Percentiles rank a stretch among this genome's conserved stretches.
Evolutionary conservation across 2,797 vertebrate species (phyloP).

Genomic region (Semotilus atromaculatus): DNA sequence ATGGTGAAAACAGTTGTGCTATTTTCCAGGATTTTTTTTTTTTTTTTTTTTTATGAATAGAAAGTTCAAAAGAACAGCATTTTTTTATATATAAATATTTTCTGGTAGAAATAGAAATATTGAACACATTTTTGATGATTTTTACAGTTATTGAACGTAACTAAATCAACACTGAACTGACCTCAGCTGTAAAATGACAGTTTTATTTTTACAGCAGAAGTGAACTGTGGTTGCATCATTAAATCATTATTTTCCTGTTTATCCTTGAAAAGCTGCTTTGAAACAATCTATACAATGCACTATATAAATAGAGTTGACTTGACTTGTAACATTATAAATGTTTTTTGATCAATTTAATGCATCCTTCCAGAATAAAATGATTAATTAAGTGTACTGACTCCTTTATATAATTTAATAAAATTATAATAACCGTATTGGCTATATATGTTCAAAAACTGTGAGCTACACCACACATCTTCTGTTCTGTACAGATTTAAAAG

Average conservation of each 20-base stretch:
- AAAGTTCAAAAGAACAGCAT: too few relatives aligned
- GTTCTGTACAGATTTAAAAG: conserved; percentile 26
- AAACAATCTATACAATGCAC: not conserved
- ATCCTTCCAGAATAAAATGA: not conserved
- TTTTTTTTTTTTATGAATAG: too few relatives aligned
- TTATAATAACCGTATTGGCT: not conserved
- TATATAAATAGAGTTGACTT: not conserved
- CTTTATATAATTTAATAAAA: not conserved
- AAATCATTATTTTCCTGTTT: not conserved
- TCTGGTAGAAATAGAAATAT: too few relatives aligned
- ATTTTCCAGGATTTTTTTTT: too few relatives aligned
- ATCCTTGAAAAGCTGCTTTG: not conserved
- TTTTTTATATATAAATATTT: too few relatives aligned
- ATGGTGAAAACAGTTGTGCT: not conserved
- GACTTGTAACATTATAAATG: not conserved
- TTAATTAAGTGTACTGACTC: not conserved
- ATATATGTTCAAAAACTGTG: not conserved
- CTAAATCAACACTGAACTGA: not conserved
- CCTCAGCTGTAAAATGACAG: not conserved
- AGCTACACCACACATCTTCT: conserved; percentile 17
- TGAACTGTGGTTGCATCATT: not conserved
- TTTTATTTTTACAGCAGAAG: not conserved
- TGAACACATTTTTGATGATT: not conserved
- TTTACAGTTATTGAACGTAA: not conserved
- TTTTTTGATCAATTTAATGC: not conserved